These are phyloP conservation scores for Euwallacea fornicatus DNA, from an alignment of 1,140 invertebrate genomes.

Conservation along the genomic window DNA sequence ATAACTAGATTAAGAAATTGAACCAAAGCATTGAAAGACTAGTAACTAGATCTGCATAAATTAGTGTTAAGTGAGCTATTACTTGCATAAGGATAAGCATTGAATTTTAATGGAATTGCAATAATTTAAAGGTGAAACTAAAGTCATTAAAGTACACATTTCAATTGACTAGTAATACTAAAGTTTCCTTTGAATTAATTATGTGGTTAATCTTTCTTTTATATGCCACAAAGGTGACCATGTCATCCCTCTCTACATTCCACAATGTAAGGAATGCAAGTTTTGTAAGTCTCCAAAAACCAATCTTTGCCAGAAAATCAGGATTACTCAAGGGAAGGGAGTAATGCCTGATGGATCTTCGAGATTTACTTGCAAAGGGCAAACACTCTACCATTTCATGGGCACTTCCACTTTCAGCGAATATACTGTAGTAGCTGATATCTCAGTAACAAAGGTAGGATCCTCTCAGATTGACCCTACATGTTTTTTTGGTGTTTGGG, in stretches of 20 bases:
- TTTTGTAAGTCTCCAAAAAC: conserved; percentile 96
- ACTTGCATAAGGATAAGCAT: no score
- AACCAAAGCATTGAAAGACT: no score
- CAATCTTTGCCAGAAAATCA: conserved; percentile 94
- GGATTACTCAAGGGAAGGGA: conserved; percentile 83
- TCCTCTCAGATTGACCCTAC: no score
- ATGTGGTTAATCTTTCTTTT: background rate
- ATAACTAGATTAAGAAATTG: no score
- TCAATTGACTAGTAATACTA: no score
- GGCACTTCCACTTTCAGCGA: conserved; percentile 96
- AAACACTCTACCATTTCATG: conserved; percentile 95
- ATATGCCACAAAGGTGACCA: conserved; percentile 74
- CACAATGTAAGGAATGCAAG: conserved; percentile 95
- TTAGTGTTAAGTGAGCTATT: no score
- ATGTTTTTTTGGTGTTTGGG: no score
- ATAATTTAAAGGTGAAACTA: conserved; percentile 1
- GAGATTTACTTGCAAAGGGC: conserved; percentile 89
- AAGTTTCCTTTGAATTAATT: background rate
- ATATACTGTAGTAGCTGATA: conserved; percentile 97
- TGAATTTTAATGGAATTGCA: no score
- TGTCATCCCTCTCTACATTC: conserved; percentile 94
- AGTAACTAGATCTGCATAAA: no score
- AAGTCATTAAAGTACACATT: background rate
- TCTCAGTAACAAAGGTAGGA: conserved; percentile 83
- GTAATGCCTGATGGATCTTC: conserved; percentile 96